Conservation (phyloP, 2,113 vertebrate genomes). For the rat (Rattus norvegicus) region DNA sequence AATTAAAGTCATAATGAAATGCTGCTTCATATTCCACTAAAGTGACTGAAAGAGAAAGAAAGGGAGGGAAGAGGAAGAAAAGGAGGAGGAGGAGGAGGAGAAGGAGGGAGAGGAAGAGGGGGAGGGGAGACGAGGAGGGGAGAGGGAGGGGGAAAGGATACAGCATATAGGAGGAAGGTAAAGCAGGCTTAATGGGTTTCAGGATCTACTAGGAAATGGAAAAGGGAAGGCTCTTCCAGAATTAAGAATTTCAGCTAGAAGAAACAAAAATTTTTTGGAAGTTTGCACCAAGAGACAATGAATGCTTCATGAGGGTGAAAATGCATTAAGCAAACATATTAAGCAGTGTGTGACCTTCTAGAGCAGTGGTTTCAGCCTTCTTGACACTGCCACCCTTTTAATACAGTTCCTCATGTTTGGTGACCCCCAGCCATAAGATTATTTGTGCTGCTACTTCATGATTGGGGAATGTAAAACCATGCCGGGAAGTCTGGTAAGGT, state of each 20-base stretch:
- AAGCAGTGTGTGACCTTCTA: neutral
- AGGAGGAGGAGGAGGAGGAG: too few species aligned
- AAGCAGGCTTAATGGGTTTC: neutral
- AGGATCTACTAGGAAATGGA: neutral
- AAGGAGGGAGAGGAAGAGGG: accelerated
- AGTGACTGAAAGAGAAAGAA: too few species aligned
- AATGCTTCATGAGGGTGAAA: neutral
- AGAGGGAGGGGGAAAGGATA: too few species aligned
- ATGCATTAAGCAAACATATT: neutral
- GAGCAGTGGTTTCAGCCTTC: neutral
- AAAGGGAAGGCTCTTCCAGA: neutral
- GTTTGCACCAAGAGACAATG: neutral
- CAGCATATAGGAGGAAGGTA: neutral
- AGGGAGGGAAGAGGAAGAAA: too few species aligned
- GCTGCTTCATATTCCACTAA: too few species aligned
- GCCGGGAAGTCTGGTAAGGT: too few species aligned
- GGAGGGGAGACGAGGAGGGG: too few species aligned
- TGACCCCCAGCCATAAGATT: neutral
- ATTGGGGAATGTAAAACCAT: neutral
- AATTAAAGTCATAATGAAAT: neutral
- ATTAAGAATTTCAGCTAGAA: neutral
- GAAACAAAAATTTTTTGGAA: neutral
- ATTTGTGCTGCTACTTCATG: neutral
- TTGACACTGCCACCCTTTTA: neutral
- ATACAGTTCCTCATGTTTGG: neutral